A percentile compares a stretch with the other conserved stretches of the same genome.
These are phyloP conservation scores for Zaprionus tsacasi DNA, from an alignment of 1,140 invertebrate species.

Conservation along the genomic window DNA sequence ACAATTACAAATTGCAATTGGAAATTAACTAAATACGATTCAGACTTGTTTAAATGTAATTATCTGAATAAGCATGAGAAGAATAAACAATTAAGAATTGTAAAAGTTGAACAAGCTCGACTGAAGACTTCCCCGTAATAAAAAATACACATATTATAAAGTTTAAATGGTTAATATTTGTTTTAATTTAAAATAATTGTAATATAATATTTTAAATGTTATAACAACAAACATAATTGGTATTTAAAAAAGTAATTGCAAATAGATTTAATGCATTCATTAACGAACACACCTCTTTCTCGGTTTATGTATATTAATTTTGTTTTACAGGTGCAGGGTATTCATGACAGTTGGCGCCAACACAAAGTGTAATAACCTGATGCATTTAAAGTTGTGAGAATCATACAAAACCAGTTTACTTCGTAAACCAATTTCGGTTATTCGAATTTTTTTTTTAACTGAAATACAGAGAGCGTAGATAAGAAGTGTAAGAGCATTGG, in stretches of 20 bases:
- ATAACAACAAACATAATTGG: neutral
- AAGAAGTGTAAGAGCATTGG: neutral
- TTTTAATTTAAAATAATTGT: no score
- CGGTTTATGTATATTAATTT: neutral
- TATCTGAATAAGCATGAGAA: neutral
- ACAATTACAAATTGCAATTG: neutral
- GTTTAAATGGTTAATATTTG: no score
- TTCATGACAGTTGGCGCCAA: neutral
- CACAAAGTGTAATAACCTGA: neutral
- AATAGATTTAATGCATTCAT: no score
- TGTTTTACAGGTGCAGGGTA: neutral
- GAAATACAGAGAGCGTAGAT: neutral
- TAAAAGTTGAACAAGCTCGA: neutral
- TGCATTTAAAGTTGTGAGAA: neutral
- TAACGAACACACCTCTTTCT: neutral
- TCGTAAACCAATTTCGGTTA: neutral
- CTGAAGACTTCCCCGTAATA: neutral
- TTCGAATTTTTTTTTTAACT: no score
- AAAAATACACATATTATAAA: neutral
- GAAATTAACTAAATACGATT: neutral
- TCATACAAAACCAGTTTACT: neutral
- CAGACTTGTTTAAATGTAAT: neutral
- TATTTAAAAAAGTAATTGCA: neutral
- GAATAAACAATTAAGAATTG: neutral
- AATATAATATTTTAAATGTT: no score